Evolutionary conservation across 2,113 vertebrate species (phyloP).

Genomic region (Sphyrna mokarran): DNA sequence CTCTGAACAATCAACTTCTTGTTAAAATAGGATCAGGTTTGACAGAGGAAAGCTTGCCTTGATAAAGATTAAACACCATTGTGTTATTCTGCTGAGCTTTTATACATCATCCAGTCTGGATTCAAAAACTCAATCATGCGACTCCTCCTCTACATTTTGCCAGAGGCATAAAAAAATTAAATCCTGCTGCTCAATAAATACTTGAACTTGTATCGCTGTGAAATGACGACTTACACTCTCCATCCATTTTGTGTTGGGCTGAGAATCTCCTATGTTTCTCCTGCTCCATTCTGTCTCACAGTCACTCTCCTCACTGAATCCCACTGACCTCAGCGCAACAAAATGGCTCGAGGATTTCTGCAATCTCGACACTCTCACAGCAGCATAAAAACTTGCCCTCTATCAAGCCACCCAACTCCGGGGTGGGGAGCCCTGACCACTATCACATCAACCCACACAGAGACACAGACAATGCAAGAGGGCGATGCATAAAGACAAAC

Average conservation of each 20-base stretch:
- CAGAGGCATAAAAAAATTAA: neutral
- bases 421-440: too few species aligned
- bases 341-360: neutral
- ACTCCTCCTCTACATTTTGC: neutral
- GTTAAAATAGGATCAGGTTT: neutral
- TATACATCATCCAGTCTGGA: neutral
- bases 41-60: neutral
- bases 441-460: neutral
- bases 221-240: neutral
- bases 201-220: neutral
- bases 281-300: neutral
- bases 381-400: neutral
- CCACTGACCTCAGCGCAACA: neutral
- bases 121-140: neutral
- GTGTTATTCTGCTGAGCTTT: neutral
- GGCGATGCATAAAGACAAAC: neutral
- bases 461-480: neutral
- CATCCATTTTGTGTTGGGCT: neutral
- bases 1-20: neutral
- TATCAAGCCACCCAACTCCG: too few species aligned
- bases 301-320: neutral
- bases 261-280: neutral
- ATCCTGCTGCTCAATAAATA: neutral
- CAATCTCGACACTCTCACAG: neutral
- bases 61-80: neutral